phyloP scores from a whole-genome alignment of 1,140 invertebrate species.

The Bombus vancouverensis region DNA sequence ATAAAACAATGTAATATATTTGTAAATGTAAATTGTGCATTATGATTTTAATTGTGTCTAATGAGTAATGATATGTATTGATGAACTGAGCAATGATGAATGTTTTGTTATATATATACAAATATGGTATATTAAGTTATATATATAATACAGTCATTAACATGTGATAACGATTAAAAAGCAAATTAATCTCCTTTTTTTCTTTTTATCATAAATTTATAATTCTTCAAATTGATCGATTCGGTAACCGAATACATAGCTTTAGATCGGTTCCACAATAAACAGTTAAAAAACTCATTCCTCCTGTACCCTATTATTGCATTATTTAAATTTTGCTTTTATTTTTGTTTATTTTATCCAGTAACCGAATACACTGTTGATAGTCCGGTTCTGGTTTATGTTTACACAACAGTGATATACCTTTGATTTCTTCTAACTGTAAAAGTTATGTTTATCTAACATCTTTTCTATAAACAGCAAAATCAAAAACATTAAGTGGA shows the following conservation, averaged over 20 bases:
- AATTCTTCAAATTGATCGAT: not conserved
- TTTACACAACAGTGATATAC: slow-evolving; percentile 1
- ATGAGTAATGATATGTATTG: not conserved
- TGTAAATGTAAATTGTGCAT: slow-evolving; percentile 11
- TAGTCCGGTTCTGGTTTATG: slow-evolving; percentile 65
- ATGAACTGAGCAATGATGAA: not conserved
- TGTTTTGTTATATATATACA: slow-evolving; percentile 1
- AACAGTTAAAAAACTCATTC: slow-evolving; percentile 4
- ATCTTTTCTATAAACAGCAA: slow-evolving; percentile 78
- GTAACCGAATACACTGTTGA: slow-evolving; percentile 65
- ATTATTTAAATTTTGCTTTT: slow-evolving; percentile 16
- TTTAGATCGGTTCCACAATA: slow-evolving; percentile 65
- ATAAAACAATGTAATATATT: not conserved
- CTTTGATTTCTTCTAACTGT: not conserved
- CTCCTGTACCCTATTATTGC: not conserved
- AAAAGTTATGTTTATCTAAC: slow-evolving; percentile 15
- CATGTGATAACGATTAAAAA: not conserved
- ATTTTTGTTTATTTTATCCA: slow-evolving; percentile 45
- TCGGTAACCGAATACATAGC: slow-evolving; percentile 60
- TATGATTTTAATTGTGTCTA: slow-evolving; percentile 5
- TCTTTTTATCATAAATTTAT: not conserved
- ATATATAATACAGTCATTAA: not conserved
- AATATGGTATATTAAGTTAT: not conserved
- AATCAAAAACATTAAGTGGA: slow-evolving; percentile 84
- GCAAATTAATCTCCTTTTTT: not conserved